Evolutionary conservation across 2,113 vertebrate species (phyloP), one percentile per base, ranked within the genome.

Genomic region (Willisornis vidua): DNA sequence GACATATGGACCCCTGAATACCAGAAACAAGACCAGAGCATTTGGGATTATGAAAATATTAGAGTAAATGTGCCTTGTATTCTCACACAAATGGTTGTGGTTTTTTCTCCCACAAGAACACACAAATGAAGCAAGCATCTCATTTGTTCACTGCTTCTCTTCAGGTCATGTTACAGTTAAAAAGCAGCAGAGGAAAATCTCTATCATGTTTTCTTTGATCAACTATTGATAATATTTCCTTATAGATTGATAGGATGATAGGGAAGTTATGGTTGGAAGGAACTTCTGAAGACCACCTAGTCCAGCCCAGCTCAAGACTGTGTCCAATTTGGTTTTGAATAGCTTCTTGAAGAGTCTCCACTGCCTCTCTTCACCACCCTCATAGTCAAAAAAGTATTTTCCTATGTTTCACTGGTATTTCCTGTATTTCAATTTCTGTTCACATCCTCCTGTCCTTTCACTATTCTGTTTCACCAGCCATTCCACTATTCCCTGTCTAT

Each of bases 91-190:
- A 95, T 46, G 19, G 3, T 10, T 96, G 73, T 87, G 52, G 19
- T 95, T 96, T 91, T 67, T 73, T 77, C 23, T 78, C 70, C 73
- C n/a, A 76, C 20, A 93, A 93, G 45, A 73, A 29, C 2, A 15
- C 12, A 63, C 19, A 57, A 89, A 87, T 39, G 43, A 94, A 93
- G 51, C 49, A 89, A 94, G 31, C 8, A 71, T 67, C 58, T 70
- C 14, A 68, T 79, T 96, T 94, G 54, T 62, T 68, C 29, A 71
- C 45, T 51, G 49, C 46, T 46, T 80, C 41, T 89, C 25, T 82
- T 91, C 8, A 70, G 37, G 49, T 87, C 39, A 57, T 15, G 5
- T 23, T 67, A n/a, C 28, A 79, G 51, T 31, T 85, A 22, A 65
- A 92, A 74, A 95, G 88, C 25, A 82, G 25, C 57, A 77, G 83